Evolutionary conservation across 2,113 vertebrate genomes (phyloP).

Genomic region (Chionis minor): DNA sequence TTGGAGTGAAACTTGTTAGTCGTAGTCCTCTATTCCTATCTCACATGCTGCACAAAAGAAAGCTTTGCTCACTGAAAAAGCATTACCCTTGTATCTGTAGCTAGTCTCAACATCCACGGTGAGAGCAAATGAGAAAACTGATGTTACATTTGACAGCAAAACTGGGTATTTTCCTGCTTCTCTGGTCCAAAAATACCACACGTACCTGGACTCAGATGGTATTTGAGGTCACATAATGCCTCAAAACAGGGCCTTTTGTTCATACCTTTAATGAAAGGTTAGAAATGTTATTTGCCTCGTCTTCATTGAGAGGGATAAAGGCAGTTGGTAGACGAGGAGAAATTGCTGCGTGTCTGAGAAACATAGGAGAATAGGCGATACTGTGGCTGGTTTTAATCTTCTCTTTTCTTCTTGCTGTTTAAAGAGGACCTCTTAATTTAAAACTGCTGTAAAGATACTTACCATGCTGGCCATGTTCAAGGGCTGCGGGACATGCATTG

Average conservation of each 20-base stretch:
- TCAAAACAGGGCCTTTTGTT: neutral
- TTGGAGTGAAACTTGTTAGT: neutral
- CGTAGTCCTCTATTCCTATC: neutral
- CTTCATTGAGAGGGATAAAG: neutral
- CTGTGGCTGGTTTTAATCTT: neutral
- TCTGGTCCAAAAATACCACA: neutral
- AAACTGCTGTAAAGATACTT: slow-evolving; percentile 11
- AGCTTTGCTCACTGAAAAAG: neutral
- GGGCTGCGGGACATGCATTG: neutral
- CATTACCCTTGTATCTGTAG: neutral
- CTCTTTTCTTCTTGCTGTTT: neutral
- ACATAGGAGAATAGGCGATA: neutral
- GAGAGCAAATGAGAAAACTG: neutral
- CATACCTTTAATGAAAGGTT: neutral
- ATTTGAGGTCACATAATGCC: neutral
- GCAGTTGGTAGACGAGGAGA: neutral
- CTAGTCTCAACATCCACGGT: neutral
- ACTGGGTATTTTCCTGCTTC: neutral
- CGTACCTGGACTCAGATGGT: accelerated
- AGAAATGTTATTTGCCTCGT: neutral
- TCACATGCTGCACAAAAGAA: neutral
- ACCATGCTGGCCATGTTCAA: neutral
- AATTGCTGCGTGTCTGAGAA: neutral
- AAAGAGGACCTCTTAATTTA: slow-evolving; percentile 16
- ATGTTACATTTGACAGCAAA: neutral